Percentiles rank a stretch among this genome's conserved stretches.
Conservation (phyloP, 2,797 vertebrate genomes). For the Microcaecilia unicolor region DNA sequence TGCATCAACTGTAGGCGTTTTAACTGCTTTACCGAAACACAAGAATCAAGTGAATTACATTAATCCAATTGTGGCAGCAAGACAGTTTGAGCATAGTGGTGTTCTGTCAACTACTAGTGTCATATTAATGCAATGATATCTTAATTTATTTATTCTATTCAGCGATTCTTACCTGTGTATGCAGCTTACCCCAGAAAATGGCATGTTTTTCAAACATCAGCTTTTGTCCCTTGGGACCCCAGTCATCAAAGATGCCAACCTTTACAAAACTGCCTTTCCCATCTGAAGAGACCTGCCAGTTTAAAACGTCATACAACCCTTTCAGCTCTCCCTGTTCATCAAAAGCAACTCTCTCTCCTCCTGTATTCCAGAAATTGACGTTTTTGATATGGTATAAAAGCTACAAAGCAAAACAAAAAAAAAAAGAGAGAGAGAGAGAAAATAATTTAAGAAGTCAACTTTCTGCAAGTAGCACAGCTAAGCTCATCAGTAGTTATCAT, state of each 20-base stretch:
- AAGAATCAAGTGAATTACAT: too few relatives aligned
- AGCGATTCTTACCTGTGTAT: not conserved
- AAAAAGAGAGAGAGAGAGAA: too few relatives aligned
- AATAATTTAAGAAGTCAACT: too few relatives aligned
- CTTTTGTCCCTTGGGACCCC: conserved; percentile 5
- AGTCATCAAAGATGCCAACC: conserved; percentile 9
- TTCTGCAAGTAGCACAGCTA: too few relatives aligned
- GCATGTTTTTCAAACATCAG: not conserved
- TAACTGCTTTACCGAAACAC: too few relatives aligned
- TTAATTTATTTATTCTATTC: too few relatives aligned
- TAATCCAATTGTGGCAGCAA: too few relatives aligned
- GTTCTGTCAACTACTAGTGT: too few relatives aligned
- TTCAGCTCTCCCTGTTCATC: conserved; percentile 9
- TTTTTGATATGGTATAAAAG: conserved; percentile 7
- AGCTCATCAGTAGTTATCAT: too few relatives aligned
- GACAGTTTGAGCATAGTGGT: too few relatives aligned
- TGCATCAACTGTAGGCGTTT: too few relatives aligned
- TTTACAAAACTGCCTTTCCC: not conserved
- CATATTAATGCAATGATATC: too few relatives aligned
- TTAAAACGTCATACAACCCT: conserved; percentile 7
- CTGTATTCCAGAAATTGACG: not conserved
- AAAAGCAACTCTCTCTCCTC: conserved; percentile 4
- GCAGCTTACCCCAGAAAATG: conserved; percentile 1
- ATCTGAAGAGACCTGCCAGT: conserved; percentile 2
- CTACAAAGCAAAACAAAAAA: not conserved